Evolutionary conservation across 2,113 vertebrate species (phyloP).

Genomic region (Probosciger aterrimus): DNA sequence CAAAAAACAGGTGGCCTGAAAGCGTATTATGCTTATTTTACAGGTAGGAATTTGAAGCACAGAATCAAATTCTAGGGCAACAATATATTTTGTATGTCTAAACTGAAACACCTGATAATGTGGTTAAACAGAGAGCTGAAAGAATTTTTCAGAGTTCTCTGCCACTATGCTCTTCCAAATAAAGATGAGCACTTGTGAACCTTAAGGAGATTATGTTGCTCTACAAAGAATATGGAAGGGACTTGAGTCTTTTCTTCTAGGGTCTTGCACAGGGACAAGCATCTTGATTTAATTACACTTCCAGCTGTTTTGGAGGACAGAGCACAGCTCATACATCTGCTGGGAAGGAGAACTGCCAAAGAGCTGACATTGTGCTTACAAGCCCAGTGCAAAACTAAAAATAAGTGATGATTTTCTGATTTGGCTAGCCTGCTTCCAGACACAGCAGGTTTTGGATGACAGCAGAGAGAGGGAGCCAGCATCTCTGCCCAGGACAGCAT

Average conservation of each 20-base stretch:
- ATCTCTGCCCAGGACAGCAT: neutral
- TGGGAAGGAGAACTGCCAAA: constrained; percentile 1
- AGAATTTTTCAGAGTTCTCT: neutral
- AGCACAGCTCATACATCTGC: neutral
- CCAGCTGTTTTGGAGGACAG: neutral
- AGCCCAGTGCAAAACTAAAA: neutral
- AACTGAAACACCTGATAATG: neutral
- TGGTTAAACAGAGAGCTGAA: neutral
- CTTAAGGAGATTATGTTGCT: neutral
- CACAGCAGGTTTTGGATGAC: neutral
- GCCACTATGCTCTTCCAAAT: neutral
- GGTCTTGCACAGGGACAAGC: neutral
- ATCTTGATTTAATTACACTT: neutral
- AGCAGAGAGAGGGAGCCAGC: neutral
- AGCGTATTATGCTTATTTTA: neutral
- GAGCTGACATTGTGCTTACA: neutral
- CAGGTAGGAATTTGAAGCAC: neutral
- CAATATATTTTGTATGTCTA: neutral
- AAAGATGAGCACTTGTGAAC: neutral
- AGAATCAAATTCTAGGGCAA: neutral
- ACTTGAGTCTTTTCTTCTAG: neutral
- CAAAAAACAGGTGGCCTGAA: neutral
- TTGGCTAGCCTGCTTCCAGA: neutral
- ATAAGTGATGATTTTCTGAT: neutral
- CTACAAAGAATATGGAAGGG: neutral